phyloP scores from a whole-genome alignment of 64 coral and sea anemone species.

The Montipora capricornis region DNA sequence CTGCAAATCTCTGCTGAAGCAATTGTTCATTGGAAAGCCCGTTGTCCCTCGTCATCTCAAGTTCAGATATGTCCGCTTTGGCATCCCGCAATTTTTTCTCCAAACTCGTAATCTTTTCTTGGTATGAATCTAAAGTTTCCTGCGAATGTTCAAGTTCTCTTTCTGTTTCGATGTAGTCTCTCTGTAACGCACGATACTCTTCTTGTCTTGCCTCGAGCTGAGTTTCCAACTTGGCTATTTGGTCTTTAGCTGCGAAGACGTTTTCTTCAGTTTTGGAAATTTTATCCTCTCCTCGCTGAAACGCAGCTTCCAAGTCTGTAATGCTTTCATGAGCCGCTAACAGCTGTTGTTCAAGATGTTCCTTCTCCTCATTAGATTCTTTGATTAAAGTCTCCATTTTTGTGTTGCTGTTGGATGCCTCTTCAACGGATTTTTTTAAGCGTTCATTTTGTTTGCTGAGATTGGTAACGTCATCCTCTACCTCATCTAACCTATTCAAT shows the following conservation, averaged over 20 bases:
- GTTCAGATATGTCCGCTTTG: slow-evolving; percentile 53
- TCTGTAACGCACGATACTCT: slow-evolving; percentile 47
- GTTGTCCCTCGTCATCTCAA: slow-evolving; percentile 70
- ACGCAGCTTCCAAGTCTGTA: slow-evolving; percentile 75
- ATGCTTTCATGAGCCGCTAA: slow-evolving; percentile 67
- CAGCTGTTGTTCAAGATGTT: slow-evolving; percentile 56
- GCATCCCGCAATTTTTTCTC: slow-evolving; percentile 60
- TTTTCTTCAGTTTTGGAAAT: slow-evolving; percentile 62
- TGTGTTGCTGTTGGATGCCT: slow-evolving; percentile 34
- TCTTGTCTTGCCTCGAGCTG: slow-evolving; percentile 28
- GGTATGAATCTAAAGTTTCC: slow-evolving; percentile 35
- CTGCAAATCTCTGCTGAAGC: slow-evolving; percentile 72
- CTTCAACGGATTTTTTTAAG: slow-evolving; percentile 33
- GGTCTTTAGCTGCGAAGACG: slow-evolving; percentile 56
- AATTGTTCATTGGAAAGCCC: slow-evolving; percentile 76
- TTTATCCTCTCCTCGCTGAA: slow-evolving; percentile 76
- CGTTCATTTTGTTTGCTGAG: slow-evolving; percentile 1
- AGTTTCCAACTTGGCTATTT: slow-evolving; percentile 42
- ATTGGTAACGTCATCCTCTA: slow-evolving; percentile 16
- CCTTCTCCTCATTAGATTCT: slow-evolving; percentile 36
- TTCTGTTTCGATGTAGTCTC: slow-evolving; percentile 42
- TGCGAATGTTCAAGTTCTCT: slow-evolving; percentile 44
- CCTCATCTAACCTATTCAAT: slow-evolving; percentile 11
- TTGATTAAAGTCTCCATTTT: slow-evolving; percentile 47
- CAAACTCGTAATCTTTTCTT: slow-evolving; percentile 59